Percentiles rank a stretch among this genome's conserved stretches.
phyloP scores from a whole-genome alignment of 2,113 vertebrate genomes.

The Motacilla alba region DNA sequence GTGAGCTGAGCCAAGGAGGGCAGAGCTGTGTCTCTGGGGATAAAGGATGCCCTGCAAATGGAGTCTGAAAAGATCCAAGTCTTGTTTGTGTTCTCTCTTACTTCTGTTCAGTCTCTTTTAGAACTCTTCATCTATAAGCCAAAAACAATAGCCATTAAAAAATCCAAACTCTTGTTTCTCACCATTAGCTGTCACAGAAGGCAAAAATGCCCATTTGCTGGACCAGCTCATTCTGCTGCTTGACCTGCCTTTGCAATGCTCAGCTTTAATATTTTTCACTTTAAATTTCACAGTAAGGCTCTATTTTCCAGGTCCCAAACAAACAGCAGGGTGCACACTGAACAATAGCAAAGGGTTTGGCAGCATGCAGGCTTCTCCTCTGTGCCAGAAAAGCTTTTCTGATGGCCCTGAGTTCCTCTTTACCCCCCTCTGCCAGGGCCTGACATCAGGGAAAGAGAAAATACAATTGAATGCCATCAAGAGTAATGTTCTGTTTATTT shows the following conservation, averaged over 20 bases:
- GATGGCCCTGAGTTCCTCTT: constrained; percentile 45
- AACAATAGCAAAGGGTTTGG: constrained; percentile 48
- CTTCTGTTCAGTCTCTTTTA: neutral
- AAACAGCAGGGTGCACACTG: constrained; percentile 29
- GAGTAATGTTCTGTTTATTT: constrained; percentile 58
- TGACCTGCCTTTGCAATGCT: neutral
- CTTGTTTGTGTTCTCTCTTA: neutral
- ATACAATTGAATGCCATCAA: constrained; percentile 55
- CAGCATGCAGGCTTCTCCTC: neutral
- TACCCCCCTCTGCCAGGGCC: constrained; percentile 3
- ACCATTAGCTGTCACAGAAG: neutral
- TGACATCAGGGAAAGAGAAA: constrained; percentile 60
- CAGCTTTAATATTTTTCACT: constrained; percentile 7
- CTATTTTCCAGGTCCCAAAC: constrained; percentile 26
- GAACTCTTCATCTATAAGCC: neutral
- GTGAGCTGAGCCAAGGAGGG: neutral
- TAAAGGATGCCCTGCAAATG: neutral
- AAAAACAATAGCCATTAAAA: neutral
- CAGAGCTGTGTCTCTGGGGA: neutral
- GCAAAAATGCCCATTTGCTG: neutral
- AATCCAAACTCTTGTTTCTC: neutral
- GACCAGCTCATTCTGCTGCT: neutral
- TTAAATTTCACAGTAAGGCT: constrained; percentile 17
- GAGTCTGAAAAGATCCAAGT: neutral
- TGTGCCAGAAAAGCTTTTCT: constrained; percentile 51